Evolutionary conservation across 1,140 invertebrate genomes (phyloP), one percentile per base, ranked within the genome.

Genomic region (Stenopsyche tienmushanensis): DNA sequence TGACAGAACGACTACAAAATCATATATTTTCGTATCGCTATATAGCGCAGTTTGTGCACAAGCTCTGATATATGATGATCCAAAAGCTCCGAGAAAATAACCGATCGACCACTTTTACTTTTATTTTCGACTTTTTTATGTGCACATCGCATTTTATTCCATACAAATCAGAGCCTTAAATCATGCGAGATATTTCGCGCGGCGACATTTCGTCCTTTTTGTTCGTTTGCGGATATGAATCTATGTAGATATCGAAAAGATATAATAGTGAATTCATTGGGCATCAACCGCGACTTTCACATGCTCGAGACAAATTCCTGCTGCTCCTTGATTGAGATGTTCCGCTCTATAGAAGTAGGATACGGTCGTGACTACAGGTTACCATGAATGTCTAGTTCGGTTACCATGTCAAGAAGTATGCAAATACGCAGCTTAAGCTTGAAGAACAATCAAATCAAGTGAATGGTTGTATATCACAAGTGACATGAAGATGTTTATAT

Each of bases 1-100:
- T 69, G 67, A 65, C 67, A 55, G 52, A 21, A 34, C 21, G 54
- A 62, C 58, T 41, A 54, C 64, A 34, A 65, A 47, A 53, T 59
- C 54, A 60, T 65, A 54, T 55, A 54, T 55, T 62, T 54, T 24
- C 18, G 26, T 21, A 52, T 50, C 47, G 15, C 18, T 21, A n/a
- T 49, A 24, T 45, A 49, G 21, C 23, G 41, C 9, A n/a, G 29
- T 42, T 57, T 15, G 47, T 20, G 21, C 17, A 17, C 41, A 42
- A n/a, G n/a, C n/a, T n/a, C n/a, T n/a, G n/a, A n/a, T n/a, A n/a
- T n/a, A n/a, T n/a, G n/a, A n/a, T n/a, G n/a, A n/a, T n/a, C n/a
- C n/a, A n/a, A n/a, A n/a, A n/a, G n/a, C n/a, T n/a, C n/a, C n/a
- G n/a, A n/a, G n/a, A n/a, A n/a, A n/a, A n/a, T n/a, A n/a, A n/a